Evolutionary conservation across 1,140 invertebrate genomes (phyloP).

Genomic region (Drosophila jambulina): DNA sequence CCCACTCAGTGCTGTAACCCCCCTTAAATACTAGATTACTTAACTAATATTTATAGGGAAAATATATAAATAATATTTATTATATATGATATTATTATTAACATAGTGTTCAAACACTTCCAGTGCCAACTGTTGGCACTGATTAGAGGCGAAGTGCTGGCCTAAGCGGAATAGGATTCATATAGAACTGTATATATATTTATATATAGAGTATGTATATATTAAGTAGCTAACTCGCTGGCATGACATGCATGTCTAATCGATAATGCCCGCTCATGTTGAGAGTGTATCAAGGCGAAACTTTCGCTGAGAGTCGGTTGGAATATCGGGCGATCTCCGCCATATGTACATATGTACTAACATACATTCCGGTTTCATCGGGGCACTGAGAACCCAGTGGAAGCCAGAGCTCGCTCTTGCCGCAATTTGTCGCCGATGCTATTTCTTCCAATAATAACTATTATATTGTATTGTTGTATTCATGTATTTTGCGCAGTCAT

Average conservation of each 20-base stretch:
- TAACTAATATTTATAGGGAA: too few relatives aligned
- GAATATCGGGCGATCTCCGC: conserved; percentile 8
- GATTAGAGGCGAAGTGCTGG: background rate
- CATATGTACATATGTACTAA: background rate
- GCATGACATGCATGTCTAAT: conserved; percentile 9
- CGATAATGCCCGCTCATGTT: background rate
- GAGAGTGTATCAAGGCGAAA: conserved; percentile 13
- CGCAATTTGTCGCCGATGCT: conserved; percentile 32
- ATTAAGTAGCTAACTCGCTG: background rate
- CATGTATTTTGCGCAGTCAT: conserved; percentile 63
- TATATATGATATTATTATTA: too few relatives aligned
- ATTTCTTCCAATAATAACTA: conserved; percentile 15
- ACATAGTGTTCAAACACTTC: too few relatives aligned
- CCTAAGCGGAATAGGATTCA: background rate
- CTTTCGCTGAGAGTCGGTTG: conserved; percentile 32
- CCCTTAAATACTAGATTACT: too few relatives aligned
- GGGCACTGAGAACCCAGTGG: conserved; percentile 1
- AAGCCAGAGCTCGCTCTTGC: conserved; percentile 1
- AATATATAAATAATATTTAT: too few relatives aligned
- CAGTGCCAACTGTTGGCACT: background rate
- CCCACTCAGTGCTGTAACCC: too few relatives aligned
- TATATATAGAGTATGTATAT: background rate
- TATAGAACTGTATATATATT: too few relatives aligned
- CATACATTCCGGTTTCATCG: conserved; percentile 36
- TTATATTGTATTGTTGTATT: conserved; percentile 3